Evolutionary conservation across 1,140 invertebrate genomes (phyloP).

Genomic region (Phymastichus coffea): DNA sequence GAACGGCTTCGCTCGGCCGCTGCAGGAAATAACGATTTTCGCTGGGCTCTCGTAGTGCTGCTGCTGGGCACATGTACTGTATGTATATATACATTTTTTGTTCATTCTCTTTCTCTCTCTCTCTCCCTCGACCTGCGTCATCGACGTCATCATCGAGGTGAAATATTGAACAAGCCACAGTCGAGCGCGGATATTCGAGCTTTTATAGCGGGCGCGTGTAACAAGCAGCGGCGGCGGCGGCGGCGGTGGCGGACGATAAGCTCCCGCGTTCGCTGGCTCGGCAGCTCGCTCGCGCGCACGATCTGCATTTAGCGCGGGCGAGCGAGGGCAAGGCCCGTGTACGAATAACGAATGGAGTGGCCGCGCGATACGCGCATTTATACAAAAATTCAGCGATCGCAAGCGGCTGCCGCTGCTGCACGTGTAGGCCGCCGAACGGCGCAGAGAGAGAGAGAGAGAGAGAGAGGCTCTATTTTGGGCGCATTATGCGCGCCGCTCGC

Average conservation of each 20-base stretch:
- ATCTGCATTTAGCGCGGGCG: conserved; percentile 16
- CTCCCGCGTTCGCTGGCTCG: background rate
- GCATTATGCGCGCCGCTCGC: no score
- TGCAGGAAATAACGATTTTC: conserved; percentile 28
- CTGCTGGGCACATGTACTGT: conserved; percentile 8
- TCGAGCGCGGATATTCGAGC: conserved; percentile 5
- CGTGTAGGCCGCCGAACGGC: background rate
- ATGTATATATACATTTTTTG: conserved; percentile 8
- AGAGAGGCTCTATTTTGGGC: no score
- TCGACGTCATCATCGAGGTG: conserved; percentile 28
- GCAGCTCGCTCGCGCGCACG: no score
- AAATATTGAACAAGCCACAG: conserved; percentile 27
- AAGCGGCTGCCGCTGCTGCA: background rate
- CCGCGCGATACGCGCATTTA: background rate
- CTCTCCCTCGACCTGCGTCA: conserved; percentile 3
- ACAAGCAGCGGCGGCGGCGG: conserved; percentile 6
- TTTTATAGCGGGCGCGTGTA: conserved; percentile 22
- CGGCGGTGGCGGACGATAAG: conserved; percentile 19
- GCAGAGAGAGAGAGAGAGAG: conserved; percentile 4
- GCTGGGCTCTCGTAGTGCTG: background rate
- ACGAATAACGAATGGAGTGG: conserved; percentile 10
- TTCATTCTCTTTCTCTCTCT: conserved; percentile 1
- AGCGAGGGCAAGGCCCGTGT: background rate
- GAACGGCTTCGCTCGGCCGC: no score
- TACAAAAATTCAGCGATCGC: background rate